phyloP scores from a whole-genome alignment of 2,113 vertebrate genomes.

The Platysternon megacephalum region DNA sequence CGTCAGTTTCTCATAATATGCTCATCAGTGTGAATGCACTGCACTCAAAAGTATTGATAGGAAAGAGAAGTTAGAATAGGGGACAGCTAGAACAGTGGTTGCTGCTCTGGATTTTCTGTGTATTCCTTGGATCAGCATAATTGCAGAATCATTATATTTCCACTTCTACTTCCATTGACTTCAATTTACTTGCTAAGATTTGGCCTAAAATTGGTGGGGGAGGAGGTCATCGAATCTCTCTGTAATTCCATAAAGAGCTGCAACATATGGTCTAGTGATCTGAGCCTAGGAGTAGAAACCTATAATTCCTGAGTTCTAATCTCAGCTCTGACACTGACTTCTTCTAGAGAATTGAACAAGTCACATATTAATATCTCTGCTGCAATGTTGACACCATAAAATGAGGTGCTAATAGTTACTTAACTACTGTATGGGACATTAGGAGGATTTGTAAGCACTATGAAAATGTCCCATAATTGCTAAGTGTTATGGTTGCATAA shows the following conservation, averaged over 20 bases:
- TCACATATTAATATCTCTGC: background rate
- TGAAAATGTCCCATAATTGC: background rate
- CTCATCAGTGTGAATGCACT: background rate
- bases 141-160: background rate
- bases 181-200: background rate
- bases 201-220: background rate
- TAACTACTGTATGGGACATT: background rate
- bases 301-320: background rate
- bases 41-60: background rate
- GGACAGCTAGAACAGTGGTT: background rate
- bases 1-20: background rate
- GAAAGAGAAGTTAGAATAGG: background rate
- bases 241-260: background rate
- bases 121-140: background rate
- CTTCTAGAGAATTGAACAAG: background rate
- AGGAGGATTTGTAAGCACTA: background rate
- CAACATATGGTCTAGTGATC: background rate
- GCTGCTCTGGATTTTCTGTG: slow-evolving; percentile 7
- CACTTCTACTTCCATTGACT: background rate
- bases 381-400: background rate
- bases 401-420: background rate
- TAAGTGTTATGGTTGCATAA: background rate
- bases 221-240: background rate
- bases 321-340: background rate
- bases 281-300: background rate